Evolutionary conservation across 1,140 invertebrate genomes (phyloP), one percentile per base, ranked within the genome.

Genomic region (Aporrectodea caliginosa): DNA sequence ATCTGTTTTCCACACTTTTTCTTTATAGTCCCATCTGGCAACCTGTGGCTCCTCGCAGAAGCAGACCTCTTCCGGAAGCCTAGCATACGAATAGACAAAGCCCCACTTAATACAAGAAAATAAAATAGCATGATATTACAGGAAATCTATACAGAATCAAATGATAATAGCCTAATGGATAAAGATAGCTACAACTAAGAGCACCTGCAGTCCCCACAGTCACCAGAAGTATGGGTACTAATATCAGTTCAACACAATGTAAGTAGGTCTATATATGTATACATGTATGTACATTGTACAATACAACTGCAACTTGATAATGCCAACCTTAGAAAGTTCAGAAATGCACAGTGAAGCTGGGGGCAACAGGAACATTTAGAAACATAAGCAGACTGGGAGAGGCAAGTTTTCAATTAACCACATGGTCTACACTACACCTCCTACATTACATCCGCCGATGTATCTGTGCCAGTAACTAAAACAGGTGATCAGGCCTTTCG

Each of bases 41-140:
- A 87, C 77, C 32, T 84, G 79, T 12, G 88, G 88, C 35, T 87
- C 84, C 79, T 89, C 88, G 68, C 83, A 82, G 77, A 86, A 87
- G 80, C 87, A 77, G 6, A 85, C 82, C 79, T 85, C 82, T 14
- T 81, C 72, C 77, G 87, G 86, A 34, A 89, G 73, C 81, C 86
- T 88, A 78, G 29, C 33, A 27, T 22, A 68, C 1, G 74, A 33
- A 35, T n/a, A 22, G 35, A 78, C 16, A 22, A 31, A 72, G 27
- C 6, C 43, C 43, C 71, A 27, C 2, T 72, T 27, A 72, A 72
- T 32, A 72, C n/a, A n/a, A 1, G 22, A 35, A 1, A 69, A 33
- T 32, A 29, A 22, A 35, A 79, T 43, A n/a, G 31, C 58, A 35
- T 73, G n/a, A 22, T 12, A 58, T 22, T 12, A 58, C 43, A 58